Evolutionary conservation across 2,888 invertebrate species (phyloP).

Genomic region (Graphium colonna): DNA sequence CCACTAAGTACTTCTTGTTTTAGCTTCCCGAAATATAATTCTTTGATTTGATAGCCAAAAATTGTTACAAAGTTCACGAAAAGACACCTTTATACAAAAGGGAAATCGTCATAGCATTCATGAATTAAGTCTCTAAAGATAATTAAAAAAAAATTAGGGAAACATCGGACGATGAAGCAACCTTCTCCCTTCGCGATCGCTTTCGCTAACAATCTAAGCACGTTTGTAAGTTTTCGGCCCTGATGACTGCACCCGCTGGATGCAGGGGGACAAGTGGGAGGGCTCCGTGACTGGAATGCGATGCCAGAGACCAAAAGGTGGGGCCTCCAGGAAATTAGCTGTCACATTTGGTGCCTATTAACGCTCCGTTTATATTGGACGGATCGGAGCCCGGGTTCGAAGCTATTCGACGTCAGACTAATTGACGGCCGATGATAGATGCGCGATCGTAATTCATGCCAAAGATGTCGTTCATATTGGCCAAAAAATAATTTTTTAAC

Average conservation of each 20-base stretch:
- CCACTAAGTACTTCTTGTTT: too few relatives aligned
- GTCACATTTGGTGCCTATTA: slow-evolving; percentile 70
- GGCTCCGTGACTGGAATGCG: slow-evolving; percentile 59
- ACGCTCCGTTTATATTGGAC: slow-evolving; percentile 39
- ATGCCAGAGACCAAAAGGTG: slow-evolving; percentile 62
- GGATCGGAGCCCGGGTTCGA: slow-evolving; percentile 39
- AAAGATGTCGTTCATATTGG: background rate
- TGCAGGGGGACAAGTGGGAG: slow-evolving; percentile 30
- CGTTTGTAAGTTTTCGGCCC: slow-evolving; percentile 68
- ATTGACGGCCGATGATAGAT: slow-evolving; percentile 13
- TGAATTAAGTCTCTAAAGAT: too few relatives aligned
- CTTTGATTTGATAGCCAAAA: slow-evolving; percentile 33
- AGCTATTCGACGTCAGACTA: slow-evolving; percentile 11
- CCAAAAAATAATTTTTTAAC: too few relatives aligned
- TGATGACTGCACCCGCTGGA: slow-evolving; percentile 57
- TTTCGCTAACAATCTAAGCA: slow-evolving; percentile 58
- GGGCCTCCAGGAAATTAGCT: slow-evolving; percentile 70
- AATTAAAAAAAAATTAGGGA: background rate
- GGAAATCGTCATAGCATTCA: too few relatives aligned
- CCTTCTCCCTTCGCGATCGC: slow-evolving; percentile 1
- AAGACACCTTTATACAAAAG: too few relatives aligned
- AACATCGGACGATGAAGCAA: too few relatives aligned
- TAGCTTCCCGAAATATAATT: slow-evolving; percentile 23
- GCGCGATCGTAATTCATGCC: background rate
- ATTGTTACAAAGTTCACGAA: too few relatives aligned